Base-by-base conservation (phyloP, 2,888 invertebrate genomes). In the Suillia variegata region DNA sequence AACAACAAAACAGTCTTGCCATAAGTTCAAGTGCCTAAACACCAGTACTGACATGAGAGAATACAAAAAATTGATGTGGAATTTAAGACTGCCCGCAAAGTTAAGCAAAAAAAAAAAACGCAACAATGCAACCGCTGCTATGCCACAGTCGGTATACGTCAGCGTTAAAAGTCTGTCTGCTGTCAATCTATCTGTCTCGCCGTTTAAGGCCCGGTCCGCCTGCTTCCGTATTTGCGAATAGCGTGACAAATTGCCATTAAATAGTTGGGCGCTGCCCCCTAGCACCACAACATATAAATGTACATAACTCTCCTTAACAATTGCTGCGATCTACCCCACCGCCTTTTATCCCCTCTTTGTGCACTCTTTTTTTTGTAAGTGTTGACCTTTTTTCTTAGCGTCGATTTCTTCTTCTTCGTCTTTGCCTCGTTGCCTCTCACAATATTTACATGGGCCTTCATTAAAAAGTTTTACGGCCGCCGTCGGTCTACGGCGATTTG, bases 401-500 rank as follows among this genome's bases (percentile, higher is more conserved):
- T 38, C 38, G n/a, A 8, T n/a, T 10, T 4, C 38, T 4, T n/a
- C 6, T 38, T 10, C 38, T n/a, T 10, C 38, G 38, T 38, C 38
- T 38, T 66, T 64, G n/a, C n/a, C n/a, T n/a, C n/a, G n/a, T n/a
- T n/a, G n/a, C n/a, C n/a, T 55, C 54, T 18, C 18, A 42, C 56
- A 56, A 58, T 63, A 61, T 64, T 63, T 66, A 68, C 67, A 63
- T 63, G 62, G 67, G 61, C 68, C 61, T 67, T 64, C 68, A 64
- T 66, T 70, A 62, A 62, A 69, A 67, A 54, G 6, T 26, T 67
- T 67, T 59, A 48, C 33, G 24, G 34, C 48, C 47, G 66, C 57
- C 60, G 62, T 60, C 62, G 61, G 64, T 65, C 66, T 67, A 61
- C n/a, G n/a, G n/a, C n/a, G n/a, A n/a, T n/a, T n/a, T n/a, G n/a